Evolutionary conservation across 2,113 vertebrate species (phyloP).

Genomic region (Aptenodytes patagonicus): DNA sequence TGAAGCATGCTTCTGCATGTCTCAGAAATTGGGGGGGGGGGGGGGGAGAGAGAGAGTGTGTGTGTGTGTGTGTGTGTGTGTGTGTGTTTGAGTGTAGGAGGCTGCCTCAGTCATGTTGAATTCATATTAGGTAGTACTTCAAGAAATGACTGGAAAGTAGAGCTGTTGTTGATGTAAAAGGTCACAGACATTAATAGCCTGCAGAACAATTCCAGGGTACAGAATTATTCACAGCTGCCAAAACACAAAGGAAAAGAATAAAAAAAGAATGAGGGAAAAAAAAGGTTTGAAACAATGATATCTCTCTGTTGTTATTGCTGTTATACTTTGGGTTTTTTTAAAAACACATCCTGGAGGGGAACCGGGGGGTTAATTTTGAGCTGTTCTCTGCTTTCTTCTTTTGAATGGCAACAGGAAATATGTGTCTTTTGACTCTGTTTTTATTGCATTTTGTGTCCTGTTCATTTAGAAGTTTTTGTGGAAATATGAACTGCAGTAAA

Average conservation of each 20-base stretch:
- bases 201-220: background rate
- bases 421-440: background rate
- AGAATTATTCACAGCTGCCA: slow-evolving; percentile 35
- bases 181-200: slow-evolving; percentile 22
- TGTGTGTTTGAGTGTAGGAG: background rate
- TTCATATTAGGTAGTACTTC: slow-evolving; percentile 19
- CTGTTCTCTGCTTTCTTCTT: background rate
- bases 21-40: background rate
- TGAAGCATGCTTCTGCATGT: background rate
- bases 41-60: too few relatives aligned
- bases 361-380: background rate
- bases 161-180: slow-evolving; percentile 36
- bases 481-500: background rate
- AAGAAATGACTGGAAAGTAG: background rate
- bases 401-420: background rate
- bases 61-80: too few relatives aligned
- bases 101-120: background rate
- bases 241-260: background rate
- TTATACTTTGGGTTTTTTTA: background rate
- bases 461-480: background rate
- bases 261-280: background rate
- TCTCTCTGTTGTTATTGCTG: background rate
- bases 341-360: background rate
- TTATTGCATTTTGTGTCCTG: background rate
- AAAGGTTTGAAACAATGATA: slow-evolving; percentile 8